A percentile compares a stretch with the other conserved stretches of the same genome.
These are phyloP conservation scores for Ciona savignyi DNA, from an alignment of 23 tunicate genomes.

Conservation along the genomic window DNA sequence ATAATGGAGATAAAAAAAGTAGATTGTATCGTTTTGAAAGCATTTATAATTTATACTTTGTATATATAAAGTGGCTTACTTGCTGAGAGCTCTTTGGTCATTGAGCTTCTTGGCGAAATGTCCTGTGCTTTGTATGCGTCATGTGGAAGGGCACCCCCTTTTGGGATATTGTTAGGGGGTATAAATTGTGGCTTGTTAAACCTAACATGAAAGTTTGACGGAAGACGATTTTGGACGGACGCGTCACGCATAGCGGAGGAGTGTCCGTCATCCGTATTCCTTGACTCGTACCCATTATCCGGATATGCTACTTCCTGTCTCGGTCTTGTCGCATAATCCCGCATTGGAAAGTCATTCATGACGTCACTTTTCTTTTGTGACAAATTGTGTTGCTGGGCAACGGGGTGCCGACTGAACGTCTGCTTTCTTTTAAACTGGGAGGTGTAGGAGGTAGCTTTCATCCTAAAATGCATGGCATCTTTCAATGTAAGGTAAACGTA, in stretches of 20 bases:
- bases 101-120: constrained; percentile 35
- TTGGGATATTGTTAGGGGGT: constrained; percentile 8
- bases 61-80: constrained; percentile 31
- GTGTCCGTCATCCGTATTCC: constrained; percentile 26
- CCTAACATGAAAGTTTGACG: constrained; percentile 38
- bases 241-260: constrained; percentile 35
- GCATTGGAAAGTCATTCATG: constrained; percentile 83
- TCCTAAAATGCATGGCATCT: too few species aligned
- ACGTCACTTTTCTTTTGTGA: constrained; percentile 38
- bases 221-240: constrained; percentile 1
- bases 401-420: constrained; percentile 9
- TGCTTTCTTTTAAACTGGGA: constrained; percentile 40
- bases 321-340: constrained; percentile 28
- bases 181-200: constrained; percentile 9
- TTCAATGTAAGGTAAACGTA: too few species aligned
- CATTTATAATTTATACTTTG: too few species aligned
- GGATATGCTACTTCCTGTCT: background rate
- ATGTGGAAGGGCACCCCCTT: constrained; percentile 54
- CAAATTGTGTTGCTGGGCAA: constrained; percentile 5
- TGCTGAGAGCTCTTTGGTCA: constrained; percentile 72
- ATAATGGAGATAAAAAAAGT: too few species aligned
- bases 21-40: too few species aligned
- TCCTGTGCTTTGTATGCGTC: constrained; percentile 80
- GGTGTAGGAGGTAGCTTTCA: constrained; percentile 36
- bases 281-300: background rate